Conservation (phyloP, 2,888 invertebrate genomes). For the Drosophila mayaguana region DNA sequence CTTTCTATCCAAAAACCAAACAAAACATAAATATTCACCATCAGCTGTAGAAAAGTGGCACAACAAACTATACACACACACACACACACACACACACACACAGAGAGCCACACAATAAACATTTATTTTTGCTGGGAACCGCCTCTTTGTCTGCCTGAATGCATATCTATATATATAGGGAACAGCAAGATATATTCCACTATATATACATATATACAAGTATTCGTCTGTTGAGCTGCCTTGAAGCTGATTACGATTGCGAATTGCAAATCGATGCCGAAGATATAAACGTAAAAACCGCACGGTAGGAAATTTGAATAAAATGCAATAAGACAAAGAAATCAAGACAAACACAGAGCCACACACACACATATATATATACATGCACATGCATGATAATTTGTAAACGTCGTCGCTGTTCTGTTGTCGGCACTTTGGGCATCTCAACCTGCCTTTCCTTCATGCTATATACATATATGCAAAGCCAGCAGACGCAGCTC, state of each 20-base stretch:
- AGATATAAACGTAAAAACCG: conserved; percentile 75
- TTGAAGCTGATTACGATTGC: conserved; percentile 77
- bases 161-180: conserved; percentile 11
- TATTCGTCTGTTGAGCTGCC: conserved; percentile 50
- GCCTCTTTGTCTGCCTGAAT: conserved; percentile 41
- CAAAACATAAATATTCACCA: conserved; percentile 68
- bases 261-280: conserved; percentile 80
- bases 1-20: conserved; percentile 17
- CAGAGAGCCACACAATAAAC: conserved; percentile 21
- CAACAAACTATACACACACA: conserved; percentile 46
- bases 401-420: conserved; percentile 55
- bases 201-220: background rate
- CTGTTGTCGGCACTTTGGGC: conserved; percentile 73
- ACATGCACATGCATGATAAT: conserved; percentile 71
- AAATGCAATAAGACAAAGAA: conserved; percentile 80
- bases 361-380: background rate
- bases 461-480: conserved; percentile 34
- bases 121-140: conserved; percentile 41
- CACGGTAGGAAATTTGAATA: conserved; percentile 82
- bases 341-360: conserved; percentile 44
- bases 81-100: conserved; percentile 12
- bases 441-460: conserved; percentile 2
- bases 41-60: conserved; percentile 61
- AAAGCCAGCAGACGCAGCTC: conserved; percentile 71
- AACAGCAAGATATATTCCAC: conserved; percentile 13